A percentile compares a stretch with the other conserved stretches of the same genome.
Conservation (phyloP, 2,797 vertebrate species). For the Simalia tracyae region DNA sequence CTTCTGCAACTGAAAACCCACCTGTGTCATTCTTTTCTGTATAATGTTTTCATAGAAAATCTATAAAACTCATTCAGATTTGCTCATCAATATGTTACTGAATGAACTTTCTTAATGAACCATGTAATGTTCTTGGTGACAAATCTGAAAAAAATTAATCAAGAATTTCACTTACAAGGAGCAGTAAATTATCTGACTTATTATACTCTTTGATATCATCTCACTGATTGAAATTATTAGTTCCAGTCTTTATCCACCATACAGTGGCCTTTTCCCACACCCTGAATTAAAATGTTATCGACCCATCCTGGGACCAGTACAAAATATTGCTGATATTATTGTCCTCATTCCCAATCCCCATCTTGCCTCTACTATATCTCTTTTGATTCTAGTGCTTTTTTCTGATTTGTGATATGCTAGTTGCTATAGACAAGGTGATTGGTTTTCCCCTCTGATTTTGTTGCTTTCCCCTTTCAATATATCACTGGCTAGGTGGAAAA, state of each 20-base stretch:
- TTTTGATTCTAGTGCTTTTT: not conserved
- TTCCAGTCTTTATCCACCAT: constrained; percentile 30
- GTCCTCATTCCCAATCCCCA: not conserved
- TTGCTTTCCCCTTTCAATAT: not conserved
- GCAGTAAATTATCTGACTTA: constrained; percentile 52
- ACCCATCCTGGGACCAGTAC: not conserved
- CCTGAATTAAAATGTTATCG: not conserved
- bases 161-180: constrained; percentile 52
- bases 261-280: not conserved
- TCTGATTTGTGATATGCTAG: not conserved
- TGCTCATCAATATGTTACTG: constrained; percentile 36
- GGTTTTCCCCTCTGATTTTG: not conserved
- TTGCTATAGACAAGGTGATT: not conserved
- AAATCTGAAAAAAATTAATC: constrained; percentile 52
- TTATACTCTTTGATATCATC: constrained; percentile 44
- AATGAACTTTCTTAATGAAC: constrained; percentile 40
- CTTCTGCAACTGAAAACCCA: constrained; percentile 20
- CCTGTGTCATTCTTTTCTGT: not conserved
- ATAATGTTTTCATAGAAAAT: constrained; percentile 72
- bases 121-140: constrained; percentile 38
- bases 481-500: not conserved
- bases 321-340: not conserved
- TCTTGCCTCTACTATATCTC: not conserved
- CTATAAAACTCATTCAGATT: not conserved
- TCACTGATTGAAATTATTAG: constrained; percentile 37